Base-by-base conservation (phyloP, 2,113 vertebrate species). In the Microcebus murinus region DNA sequence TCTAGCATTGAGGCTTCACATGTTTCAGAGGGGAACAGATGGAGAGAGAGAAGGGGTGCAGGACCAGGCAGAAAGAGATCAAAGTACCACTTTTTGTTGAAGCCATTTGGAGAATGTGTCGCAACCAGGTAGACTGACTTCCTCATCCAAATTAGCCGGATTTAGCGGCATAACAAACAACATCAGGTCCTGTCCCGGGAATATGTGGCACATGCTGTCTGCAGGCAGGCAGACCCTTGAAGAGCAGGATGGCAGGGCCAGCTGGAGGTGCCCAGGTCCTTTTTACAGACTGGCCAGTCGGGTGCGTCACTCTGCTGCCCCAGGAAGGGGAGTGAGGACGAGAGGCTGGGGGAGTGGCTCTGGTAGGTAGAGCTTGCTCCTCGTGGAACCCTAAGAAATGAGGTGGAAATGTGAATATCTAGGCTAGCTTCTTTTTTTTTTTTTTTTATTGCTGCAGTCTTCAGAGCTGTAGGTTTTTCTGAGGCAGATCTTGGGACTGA, bases 321-420 rank as follows among this genome's bases (percentile, higher is more conserved):
- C 29, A 10, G 61, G 57, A 39, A 20, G 39, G 50, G 25, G 5
- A 57, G 12, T 5, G 31, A 50, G 39, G 4, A 0, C 12, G 23
- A 67, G 50, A 76, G 55, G 42, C 7, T 3, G 1, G 82, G 48
- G 3, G 7, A 39, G 34, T 11, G 8, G 3, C n/a, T 48, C 27
- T 10, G 0, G 6, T 1, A 23, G 0, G 6, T 1, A 23, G 17
- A 21, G 13, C 25, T 45, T 23, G 0, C 14, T 80, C 18, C 18
- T 36, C 10, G 0, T 20, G 23, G 42, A 45, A 57, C 73, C 10
- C 36, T 42, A 29, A 27, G 18, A 23, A 65, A 31, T 27, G 8
- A 81, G 23, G 20, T 36, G 27, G 52, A 31, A 34, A n/a, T 21
- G 1, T 45, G 70, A 8, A 14, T 65, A 20, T 1, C 10, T 9